phyloP scores from a whole-genome alignment of 92 coral and sea anemone species.

The Bergia sp. region DNA sequence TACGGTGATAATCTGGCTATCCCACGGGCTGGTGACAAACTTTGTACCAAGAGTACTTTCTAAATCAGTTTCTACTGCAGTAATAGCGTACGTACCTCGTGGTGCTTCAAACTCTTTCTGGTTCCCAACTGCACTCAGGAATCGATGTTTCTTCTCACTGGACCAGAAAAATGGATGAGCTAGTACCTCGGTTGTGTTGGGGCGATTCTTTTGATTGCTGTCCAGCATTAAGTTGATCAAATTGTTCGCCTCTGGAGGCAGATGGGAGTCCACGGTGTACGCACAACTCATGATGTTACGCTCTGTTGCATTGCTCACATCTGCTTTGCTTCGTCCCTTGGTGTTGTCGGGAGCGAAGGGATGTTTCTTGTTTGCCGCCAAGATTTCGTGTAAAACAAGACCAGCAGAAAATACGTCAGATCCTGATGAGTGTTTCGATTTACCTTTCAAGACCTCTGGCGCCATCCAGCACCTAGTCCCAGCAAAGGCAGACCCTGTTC shows the following conservation, averaged over 20 bases:
- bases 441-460: slow-evolving; percentile 42
- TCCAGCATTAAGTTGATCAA: slow-evolving; percentile 44
- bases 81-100: background rate
- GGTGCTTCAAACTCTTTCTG: slow-evolving; percentile 47
- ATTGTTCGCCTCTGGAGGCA: slow-evolving; percentile 42
- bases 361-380: slow-evolving; percentile 43
- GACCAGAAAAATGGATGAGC: slow-evolving; percentile 65
- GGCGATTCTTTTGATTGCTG: slow-evolving; percentile 36
- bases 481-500: slow-evolving; percentile 48
- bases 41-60: background rate
- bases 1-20: slow-evolving; percentile 12
- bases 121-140: slow-evolving; percentile 55
- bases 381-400: slow-evolving; percentile 50
- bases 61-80: background rate
- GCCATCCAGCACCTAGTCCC: slow-evolving; percentile 66
- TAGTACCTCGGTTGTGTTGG: slow-evolving; percentile 37
- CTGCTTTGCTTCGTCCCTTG: background rate
- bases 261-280: slow-evolving; percentile 4
- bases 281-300: slow-evolving; percentile 34
- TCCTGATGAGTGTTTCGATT: background rate
- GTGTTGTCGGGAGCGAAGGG: slow-evolving; percentile 47
- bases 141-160: slow-evolving; percentile 30
- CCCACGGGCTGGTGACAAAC: background rate
- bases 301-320: slow-evolving; percentile 40
- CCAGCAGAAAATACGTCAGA: slow-evolving; percentile 68